Evolutionary conservation across 2,113 vertebrate genomes (phyloP).

Genomic region (Melierax canorus): DNA sequence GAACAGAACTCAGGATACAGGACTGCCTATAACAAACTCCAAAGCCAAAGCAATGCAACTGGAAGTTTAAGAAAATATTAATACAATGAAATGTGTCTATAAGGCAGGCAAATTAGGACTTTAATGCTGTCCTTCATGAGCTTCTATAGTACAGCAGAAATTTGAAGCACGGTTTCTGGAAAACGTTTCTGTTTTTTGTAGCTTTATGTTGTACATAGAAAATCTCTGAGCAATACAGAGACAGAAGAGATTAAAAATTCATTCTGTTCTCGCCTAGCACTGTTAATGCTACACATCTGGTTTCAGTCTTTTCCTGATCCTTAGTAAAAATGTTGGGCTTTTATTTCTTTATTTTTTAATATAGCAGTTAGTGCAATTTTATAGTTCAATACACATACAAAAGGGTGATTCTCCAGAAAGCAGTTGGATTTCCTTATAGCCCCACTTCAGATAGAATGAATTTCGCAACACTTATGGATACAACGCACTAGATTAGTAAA

Average conservation of each 20-base stretch:
- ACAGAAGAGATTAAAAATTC: constrained; percentile 29
- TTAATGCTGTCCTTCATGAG: constrained; percentile 47
- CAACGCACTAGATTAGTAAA: not conserved
- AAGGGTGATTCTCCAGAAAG: constrained; percentile 36
- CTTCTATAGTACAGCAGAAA: constrained; percentile 61
- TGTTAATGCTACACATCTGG: not conserved
- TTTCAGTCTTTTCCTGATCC: not conserved
- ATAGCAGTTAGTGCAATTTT: constrained; percentile 51
- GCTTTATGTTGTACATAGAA: constrained; percentile 24
- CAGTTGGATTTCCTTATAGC: not conserved
- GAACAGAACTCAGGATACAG: constrained; percentile 67
- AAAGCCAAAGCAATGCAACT: constrained; percentile 70
- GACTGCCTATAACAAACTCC: constrained; percentile 70
- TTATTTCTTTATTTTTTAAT: not conserved
- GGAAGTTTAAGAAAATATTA: constrained; percentile 60
- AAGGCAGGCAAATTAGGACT: constrained; percentile 59
- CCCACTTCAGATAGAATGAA: not conserved
- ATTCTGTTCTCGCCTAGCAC: constrained; percentile 1
- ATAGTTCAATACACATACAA: not conserved
- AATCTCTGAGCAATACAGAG: constrained; percentile 38
- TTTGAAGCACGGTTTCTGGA: constrained; percentile 36
- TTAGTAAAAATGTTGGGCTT: constrained; percentile 28
- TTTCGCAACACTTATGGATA: not conserved
- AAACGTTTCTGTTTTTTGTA: constrained; percentile 33
- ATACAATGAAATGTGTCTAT: constrained; percentile 59